Conservation (phyloP, 2,113 vertebrate species). For the Oenanthe oenanthe region DNA sequence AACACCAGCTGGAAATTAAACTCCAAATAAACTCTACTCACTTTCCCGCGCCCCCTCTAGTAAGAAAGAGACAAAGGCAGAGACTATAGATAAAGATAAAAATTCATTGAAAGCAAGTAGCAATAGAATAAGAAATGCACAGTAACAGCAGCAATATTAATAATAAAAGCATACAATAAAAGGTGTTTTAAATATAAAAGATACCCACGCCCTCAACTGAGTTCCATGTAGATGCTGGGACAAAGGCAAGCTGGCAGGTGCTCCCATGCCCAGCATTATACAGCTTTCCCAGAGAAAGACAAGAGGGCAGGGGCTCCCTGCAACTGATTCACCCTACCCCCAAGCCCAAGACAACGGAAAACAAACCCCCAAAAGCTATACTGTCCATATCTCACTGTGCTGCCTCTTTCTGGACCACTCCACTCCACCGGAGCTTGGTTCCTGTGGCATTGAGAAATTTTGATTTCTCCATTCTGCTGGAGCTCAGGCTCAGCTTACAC, state of each 20-base stretch:
- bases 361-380: background rate
- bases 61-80: background rate
- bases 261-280: background rate
- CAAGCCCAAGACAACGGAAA: background rate
- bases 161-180: background rate
- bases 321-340: background rate
- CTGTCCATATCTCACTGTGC: rapidly evolving
- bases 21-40: background rate
- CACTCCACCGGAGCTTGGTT: too few species aligned
- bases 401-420: background rate
- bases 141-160: background rate
- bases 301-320: background rate
- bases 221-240: background rate
- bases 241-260: background rate
- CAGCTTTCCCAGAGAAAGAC: background rate
- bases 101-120: background rate
- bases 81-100: background rate
- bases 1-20: background rate
- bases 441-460: rapidly evolving
- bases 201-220: background rate
- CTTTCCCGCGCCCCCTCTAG: rapidly evolving
- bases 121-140: background rate
- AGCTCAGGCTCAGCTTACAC: rapidly evolving
- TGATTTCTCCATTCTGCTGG: background rate
- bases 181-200: background rate